Evolutionary conservation across 2,888 invertebrate species (phyloP).

Genomic region (Baronia brevicornis): DNA sequence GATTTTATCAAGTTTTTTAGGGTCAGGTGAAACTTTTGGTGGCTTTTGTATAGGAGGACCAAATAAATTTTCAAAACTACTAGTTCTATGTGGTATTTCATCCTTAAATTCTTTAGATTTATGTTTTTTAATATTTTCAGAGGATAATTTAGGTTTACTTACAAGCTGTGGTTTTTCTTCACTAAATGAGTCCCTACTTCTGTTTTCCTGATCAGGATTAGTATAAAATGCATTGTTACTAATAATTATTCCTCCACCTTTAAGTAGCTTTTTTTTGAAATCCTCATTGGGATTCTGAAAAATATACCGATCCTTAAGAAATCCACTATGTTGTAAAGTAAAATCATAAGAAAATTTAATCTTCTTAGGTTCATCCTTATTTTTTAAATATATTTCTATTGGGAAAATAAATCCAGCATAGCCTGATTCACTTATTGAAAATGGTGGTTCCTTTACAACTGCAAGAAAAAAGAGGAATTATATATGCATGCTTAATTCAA

Average conservation of each 20-base stretch:
- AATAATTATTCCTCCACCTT: conserved; percentile 85
- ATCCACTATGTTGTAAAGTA: conserved; percentile 84
- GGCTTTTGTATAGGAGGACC: conserved; percentile 88
- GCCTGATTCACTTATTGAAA: conserved; percentile 92
- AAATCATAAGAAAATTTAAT: conserved; percentile 91
- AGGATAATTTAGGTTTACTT: conserved; percentile 82
- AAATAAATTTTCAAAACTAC: conserved; percentile 87
- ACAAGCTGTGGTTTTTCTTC: conserved; percentile 78
- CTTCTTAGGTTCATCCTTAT: conserved; percentile 92
- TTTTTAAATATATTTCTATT: conserved; percentile 92
- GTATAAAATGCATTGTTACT: conserved; percentile 61
- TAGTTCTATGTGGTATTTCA: conserved; percentile 73
- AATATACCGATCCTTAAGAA: conserved; percentile 87
- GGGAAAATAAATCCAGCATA: conserved; percentile 95
- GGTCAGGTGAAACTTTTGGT: conserved; percentile 80
- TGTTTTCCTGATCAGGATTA: conserved; percentile 71
- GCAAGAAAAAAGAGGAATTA: conserved; percentile 41
- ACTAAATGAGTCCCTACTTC: conserved; percentile 73
- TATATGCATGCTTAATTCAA: too few relatives aligned
- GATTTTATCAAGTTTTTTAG: conserved; percentile 69
- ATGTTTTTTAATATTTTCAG: conserved; percentile 75
- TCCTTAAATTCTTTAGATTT: conserved; percentile 74
- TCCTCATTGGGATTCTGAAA: conserved; percentile 93
- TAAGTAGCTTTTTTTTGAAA: conserved; percentile 88
- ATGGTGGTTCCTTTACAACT: conserved; percentile 95